Conservation (phyloP, 2,888 invertebrate species). For the Apocheima hispidaria region DNA sequence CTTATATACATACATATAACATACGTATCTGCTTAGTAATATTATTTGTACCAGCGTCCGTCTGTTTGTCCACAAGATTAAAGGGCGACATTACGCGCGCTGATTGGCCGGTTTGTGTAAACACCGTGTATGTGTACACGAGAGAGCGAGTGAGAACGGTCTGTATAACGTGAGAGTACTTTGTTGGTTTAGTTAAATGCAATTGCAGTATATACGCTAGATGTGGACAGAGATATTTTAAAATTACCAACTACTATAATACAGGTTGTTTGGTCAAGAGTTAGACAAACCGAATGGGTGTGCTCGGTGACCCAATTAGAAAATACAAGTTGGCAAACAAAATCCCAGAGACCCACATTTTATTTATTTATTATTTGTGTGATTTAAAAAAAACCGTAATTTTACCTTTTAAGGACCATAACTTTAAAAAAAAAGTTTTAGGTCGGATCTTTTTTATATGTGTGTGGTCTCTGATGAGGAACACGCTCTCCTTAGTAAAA, state of each 20-base stretch:
- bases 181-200: constrained; percentile 10
- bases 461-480: not conserved
- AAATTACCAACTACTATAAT: too few relatives aligned
- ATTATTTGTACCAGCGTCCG: constrained; percentile 20
- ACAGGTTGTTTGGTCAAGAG: too few relatives aligned
- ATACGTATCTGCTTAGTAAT: constrained; percentile 3
- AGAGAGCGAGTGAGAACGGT: constrained; percentile 5
- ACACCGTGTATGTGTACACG: constrained; percentile 37
- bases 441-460: too few relatives aligned
- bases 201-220: not conserved
- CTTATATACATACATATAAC: not conserved
- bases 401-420: too few relatives aligned
- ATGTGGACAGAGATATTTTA: not conserved
- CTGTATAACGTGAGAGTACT: constrained; percentile 24
- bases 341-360: too few relatives aligned
- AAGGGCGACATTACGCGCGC: constrained; percentile 37
- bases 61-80: constrained; percentile 44
- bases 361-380: too few relatives aligned
- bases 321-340: too few relatives aligned
- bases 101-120: constrained; percentile 38
- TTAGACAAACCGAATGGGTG: too few relatives aligned
- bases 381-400: too few relatives aligned
- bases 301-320: too few relatives aligned
- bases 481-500: not conserved
- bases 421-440: too few relatives aligned